Evolutionary conservation across 35 echinoderm and acorn worm species (phyloP), one percentile per base, ranked within the genome.

Genomic region (Diadema setosum): DNA sequence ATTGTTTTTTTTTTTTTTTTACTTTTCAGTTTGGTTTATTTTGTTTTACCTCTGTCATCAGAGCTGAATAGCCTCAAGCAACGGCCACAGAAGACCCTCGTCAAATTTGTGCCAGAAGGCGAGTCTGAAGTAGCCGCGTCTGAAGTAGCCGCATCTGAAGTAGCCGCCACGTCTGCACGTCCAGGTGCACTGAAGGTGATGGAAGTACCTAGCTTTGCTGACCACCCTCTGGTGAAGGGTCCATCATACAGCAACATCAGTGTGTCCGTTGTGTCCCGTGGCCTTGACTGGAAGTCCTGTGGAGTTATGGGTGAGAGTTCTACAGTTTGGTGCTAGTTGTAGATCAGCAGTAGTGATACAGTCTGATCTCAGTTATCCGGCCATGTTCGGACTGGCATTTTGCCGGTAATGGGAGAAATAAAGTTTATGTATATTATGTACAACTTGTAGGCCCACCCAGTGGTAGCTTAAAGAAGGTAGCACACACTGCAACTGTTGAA

Each of bases 301-400:
- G 95, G 95, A 42, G 91, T 97, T 1, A 93, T 93, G 91, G 95
- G 95, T 97, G 84, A 93, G 90, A 35, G 32, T 41, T 85, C 14
- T 65, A 41, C 8, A 84, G 21, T 1, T 32, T 4, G 24, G 34
- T 58, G 18, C 3, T 39, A 36, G n/a, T 8, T 35, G 4, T n/a
- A 52, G 29, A 3, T 7, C 11, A 23, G 56, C 29, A 59, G 56
- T 4, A 18, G 6, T n/a, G n/a, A n/a, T n/a, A n/a, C n/a, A n/a
- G n/a, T n/a, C n/a, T n/a, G n/a, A n/a, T n/a, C n/a, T n/a, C n/a
- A n/a, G n/a, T n/a, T n/a, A n/a, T n/a, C n/a, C n/a, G n/a, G n/a
- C n/a, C n/a, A n/a, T n/a, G n/a, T n/a, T n/a, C n/a, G n/a, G n/a
- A n/a, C n/a, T n/a, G n/a, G n/a, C n/a, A n/a, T n/a, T n/a, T n/a